These are phyloP conservation scores for Erebia aethiops DNA, from an alignment of 2,888 invertebrate genomes.

Conservation along the genomic window DNA sequence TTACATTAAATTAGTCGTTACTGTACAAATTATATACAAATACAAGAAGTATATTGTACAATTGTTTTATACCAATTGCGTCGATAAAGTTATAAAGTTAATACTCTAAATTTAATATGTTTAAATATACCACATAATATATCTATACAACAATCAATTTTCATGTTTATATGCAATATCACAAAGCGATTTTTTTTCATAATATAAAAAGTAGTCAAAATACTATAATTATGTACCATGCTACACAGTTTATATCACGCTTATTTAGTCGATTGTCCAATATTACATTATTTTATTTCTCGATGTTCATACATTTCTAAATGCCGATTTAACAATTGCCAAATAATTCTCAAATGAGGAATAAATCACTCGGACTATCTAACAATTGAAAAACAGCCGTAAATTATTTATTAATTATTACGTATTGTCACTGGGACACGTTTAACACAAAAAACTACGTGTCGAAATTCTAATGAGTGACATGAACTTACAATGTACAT, in stretches of 20 bases:
- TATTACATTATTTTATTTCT: conserved; percentile 21
- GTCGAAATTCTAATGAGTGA: conserved; percentile 35
- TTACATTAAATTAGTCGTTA: conserved; percentile 37
- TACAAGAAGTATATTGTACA: conserved; percentile 48
- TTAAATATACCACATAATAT: conserved; percentile 13
- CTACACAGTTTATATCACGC: conserved; percentile 48
- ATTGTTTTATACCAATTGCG: conserved; percentile 18
- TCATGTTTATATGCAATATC: conserved; percentile 59
- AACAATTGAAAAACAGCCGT: no score
- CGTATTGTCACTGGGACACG: conserved; percentile 35
- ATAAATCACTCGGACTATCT: no score
- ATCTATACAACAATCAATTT: conserved; percentile 43
- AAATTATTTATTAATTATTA: background rate
- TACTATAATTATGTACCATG: conserved; percentile 50
- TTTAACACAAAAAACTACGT: conserved; percentile 35
- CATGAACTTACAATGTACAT: conserved; percentile 20
- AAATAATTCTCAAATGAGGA: no score
- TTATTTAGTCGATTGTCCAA: conserved; percentile 27
- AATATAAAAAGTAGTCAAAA: conserved; percentile 63
- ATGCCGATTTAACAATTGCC: background rate
- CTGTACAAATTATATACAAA: conserved; percentile 58
- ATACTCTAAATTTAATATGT: conserved; percentile 35
- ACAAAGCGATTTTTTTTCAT: conserved; percentile 61
- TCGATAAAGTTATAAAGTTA: background rate
- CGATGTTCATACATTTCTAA: conserved; percentile 19